Conservation (phyloP, 2,888 invertebrate genomes). For the Congeria kusceri region DNA sequence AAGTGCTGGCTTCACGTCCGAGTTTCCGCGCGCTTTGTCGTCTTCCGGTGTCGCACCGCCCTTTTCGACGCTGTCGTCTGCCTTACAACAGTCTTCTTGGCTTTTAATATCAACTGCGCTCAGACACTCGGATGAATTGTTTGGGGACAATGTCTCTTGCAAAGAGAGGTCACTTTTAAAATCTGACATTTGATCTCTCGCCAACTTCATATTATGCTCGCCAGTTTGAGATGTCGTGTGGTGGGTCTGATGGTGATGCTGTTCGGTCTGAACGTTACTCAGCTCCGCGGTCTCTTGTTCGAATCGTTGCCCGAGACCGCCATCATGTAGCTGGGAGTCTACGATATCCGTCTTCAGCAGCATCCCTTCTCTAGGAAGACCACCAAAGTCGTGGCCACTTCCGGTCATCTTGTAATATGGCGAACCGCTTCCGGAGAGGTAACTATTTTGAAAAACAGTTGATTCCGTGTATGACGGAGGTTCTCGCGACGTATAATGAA, state of each 20-base stretch:
- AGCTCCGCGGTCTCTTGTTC: constrained; percentile 60
- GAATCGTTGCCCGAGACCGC: constrained; percentile 54
- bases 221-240: too few relatives aligned
- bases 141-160: constrained; percentile 60
- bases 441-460: constrained; percentile 71
- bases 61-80: constrained; percentile 58
- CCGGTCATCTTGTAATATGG: constrained; percentile 68
- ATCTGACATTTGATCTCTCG: constrained; percentile 55
- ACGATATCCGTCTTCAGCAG: constrained; percentile 65
- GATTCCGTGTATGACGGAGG: constrained; percentile 76
- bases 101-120: constrained; percentile 53
- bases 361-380: constrained; percentile 57
- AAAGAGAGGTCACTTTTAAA: constrained; percentile 62
- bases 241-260: constrained; percentile 20
- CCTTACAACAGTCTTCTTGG: constrained; percentile 40
- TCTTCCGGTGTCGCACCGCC: constrained; percentile 60
- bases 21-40: constrained; percentile 70
- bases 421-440: constrained; percentile 61
- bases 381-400: constrained; percentile 62
- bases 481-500: constrained; percentile 66
- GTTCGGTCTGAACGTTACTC: constrained; percentile 41
- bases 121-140: constrained; percentile 57
- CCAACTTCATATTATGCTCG: constrained; percentile 22
- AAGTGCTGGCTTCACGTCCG: constrained; percentile 81
- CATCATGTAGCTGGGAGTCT: constrained; percentile 51